phyloP scores from a whole-genome alignment of 2,113 vertebrate species.

The Gobiocypris rarus region DNA sequence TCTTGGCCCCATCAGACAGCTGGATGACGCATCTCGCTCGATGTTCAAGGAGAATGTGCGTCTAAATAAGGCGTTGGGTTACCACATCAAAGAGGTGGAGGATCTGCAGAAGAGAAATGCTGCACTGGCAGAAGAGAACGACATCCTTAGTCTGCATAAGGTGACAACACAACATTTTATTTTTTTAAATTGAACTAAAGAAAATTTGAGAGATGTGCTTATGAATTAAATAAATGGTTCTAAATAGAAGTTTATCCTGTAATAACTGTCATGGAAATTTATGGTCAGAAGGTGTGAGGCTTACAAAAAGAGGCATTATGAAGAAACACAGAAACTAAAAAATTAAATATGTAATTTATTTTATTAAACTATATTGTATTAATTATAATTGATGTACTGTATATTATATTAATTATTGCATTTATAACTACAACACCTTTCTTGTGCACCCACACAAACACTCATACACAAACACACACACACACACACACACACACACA shows the following conservation, averaged over 20 bases:
- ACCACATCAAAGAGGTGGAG: slow-evolving; percentile 54
- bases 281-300: too few relatives aligned
- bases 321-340: too few relatives aligned
- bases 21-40: slow-evolving; percentile 77
- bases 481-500: too few relatives aligned
- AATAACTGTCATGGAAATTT: too few relatives aligned
- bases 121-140: slow-evolving; percentile 32
- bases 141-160: slow-evolving; percentile 45
- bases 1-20: slow-evolving; percentile 72
- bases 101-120: slow-evolving; percentile 49
- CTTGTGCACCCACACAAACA: background rate
- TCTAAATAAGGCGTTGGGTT: slow-evolving; percentile 52
- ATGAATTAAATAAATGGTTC: too few relatives aligned
- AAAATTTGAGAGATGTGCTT: too few relatives aligned
- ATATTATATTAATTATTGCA: background rate
- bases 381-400: background rate
- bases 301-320: too few relatives aligned
- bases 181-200: too few relatives aligned
- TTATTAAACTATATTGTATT: background rate
- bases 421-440: background rate
- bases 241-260: too few relatives aligned
- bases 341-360: background rate
- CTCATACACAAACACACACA: too few relatives aligned
- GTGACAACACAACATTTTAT: slow-evolving; percentile 25
- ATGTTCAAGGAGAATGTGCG: slow-evolving; percentile 66